Base-by-base conservation (phyloP, 2,113 vertebrate species). In the Odontophorus gujanensis region DNA sequence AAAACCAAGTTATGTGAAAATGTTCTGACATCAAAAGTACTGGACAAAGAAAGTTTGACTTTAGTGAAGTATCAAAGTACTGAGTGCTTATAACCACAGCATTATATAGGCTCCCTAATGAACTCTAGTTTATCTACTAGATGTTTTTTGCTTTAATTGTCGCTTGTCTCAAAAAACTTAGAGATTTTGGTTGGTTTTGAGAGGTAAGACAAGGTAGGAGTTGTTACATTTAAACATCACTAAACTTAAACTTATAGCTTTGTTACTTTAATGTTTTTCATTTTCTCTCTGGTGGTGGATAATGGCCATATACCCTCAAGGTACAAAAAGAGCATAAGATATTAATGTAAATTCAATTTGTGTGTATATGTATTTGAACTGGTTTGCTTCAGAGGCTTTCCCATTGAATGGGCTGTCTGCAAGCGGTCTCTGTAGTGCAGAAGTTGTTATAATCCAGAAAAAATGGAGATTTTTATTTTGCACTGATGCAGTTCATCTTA, bases 401-500 rank as follows among this genome's bases (percentile, higher is more conserved):
- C 21, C 47, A 88, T 75, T n/a, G 77, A 78, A 96, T 75, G 90
- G n/a, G 68, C 95, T 92, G 40, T 79, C 92, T 88, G 86, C 62
- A 73, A n/a, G 51, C 90, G 69, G 30, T 72, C 77, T 77, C 85
- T 86, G 90, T 81, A 34, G 20, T 51, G 68, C 32, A 25, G 84
- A 89, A 80, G 71, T 55, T 85, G 71, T 76, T 89, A 84, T 34
- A 17, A 50, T 93, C 68, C 55, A 75, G 81, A 81, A 68, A 84
- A 57, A 81, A 68, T 47, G 47, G 20, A n/a, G 5, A 34, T 61
- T 74, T 83, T 90, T 85, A 40, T 73, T 85, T 95, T 92, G 82
- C 40, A 76, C 90, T 98, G 89, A 97, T 89, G 61, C 67, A 76
- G 17, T 97, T 93, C 85, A 79, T 92, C 38, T 97, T 96, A 32